Conservation (phyloP, 1,140 invertebrate species). For the Anadara kagoshimensis region DNA sequence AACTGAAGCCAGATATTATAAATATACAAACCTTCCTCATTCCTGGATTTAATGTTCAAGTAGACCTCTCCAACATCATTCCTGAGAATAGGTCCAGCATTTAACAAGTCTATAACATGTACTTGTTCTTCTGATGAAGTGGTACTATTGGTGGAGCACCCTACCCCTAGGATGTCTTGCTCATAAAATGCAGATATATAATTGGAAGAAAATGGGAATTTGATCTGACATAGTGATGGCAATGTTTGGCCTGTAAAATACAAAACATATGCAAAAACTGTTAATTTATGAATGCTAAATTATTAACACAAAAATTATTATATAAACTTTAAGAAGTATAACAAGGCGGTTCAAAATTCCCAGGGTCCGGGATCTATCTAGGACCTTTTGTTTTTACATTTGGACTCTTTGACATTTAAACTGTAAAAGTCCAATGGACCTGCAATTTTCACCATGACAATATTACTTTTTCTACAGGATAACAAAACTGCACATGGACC, state of each 20-base stretch:
- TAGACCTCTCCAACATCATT: constrained; percentile 40
- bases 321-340: no score
- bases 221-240: constrained; percentile 40
- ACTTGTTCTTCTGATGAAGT: constrained; percentile 41
- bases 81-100: constrained; percentile 25
- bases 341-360: no score
- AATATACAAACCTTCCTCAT: constrained; percentile 20
- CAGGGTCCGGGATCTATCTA: no score
- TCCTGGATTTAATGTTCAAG: constrained; percentile 39
- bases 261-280: not conserved
- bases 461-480: no score
- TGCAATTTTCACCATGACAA: no score
- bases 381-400: no score
- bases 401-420: no score
- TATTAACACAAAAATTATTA: not conserved
- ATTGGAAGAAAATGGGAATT: constrained; percentile 29
- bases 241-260: constrained; percentile 11
- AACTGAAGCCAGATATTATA: not conserved
- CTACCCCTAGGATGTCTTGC: constrained; percentile 31
- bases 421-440: no score
- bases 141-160: constrained; percentile 44
- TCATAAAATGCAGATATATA: constrained; percentile 45
- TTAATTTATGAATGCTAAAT: not conserved
- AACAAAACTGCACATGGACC: no score
- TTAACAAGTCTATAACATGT: constrained; percentile 47